Evolutionary conservation across 2,113 vertebrate genomes (phyloP).

Genomic region (Mormyrus iriodes): DNA sequence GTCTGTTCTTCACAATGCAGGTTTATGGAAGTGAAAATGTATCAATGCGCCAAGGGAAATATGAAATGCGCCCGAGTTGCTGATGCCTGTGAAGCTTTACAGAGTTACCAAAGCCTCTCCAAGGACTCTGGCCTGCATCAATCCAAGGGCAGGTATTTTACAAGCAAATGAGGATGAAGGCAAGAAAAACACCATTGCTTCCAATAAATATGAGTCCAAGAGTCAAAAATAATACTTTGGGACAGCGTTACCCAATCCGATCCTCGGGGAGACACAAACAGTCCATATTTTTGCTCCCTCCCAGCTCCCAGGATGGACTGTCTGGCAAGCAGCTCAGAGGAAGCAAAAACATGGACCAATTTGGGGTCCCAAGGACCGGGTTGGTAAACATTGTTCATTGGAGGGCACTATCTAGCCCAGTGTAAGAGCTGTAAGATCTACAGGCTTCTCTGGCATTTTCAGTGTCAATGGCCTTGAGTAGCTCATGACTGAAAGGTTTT

Average conservation of each 20-base stretch:
- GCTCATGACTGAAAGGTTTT: neutral
- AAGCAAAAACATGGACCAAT: neutral
- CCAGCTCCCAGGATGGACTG: too few species aligned
- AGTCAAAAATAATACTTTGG: neutral
- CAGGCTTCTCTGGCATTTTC: neutral
- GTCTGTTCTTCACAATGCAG: neutral
- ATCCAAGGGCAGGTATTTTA: neutral
- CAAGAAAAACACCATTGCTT: neutral
- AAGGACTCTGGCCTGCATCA: neutral
- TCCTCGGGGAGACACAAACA: neutral
- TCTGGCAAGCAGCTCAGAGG: neutral
- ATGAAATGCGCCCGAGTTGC: neutral
- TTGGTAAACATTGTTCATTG: neutral
- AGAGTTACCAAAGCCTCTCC: neutral
- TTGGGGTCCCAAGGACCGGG: neutral
- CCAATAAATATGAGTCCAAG: neutral
- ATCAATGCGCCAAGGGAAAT: neutral
- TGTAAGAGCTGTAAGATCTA: neutral
- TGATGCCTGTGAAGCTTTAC: neutral
- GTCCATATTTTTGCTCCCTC: neutral
- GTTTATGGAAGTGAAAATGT: neutral
- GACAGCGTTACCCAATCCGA: neutral
- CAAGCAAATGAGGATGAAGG: neutral
- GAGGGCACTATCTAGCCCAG: neutral
- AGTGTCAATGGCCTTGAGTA: neutral